Evolutionary conservation across 1,140 invertebrate species (phyloP).

Genomic region (Aricia agestis): DNA sequence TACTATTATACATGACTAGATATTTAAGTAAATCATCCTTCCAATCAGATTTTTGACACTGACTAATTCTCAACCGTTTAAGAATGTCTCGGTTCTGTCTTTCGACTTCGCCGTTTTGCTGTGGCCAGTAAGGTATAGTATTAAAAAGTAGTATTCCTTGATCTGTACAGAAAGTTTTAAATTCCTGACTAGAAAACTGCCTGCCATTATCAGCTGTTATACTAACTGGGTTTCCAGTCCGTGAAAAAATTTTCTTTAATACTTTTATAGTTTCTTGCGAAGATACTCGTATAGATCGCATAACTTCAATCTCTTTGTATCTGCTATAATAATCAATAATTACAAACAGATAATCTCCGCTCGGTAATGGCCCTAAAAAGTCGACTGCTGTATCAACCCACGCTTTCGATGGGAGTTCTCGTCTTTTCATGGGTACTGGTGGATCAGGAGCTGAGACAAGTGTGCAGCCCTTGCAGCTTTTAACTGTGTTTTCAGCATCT

Average conservation of each 20-base stretch:
- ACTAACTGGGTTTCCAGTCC: constrained; percentile 26
- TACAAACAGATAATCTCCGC: constrained; percentile 26
- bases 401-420: constrained; percentile 32
- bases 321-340: constrained; percentile 33
- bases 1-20: constrained; percentile 1
- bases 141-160: not conserved
- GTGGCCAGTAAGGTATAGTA: constrained; percentile 17
- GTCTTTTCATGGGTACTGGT: constrained; percentile 37
- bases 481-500: constrained; percentile 61
- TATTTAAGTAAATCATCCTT: constrained; percentile 6
- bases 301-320: constrained; percentile 37
- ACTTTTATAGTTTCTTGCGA: constrained; percentile 33
- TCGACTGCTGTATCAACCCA: constrained; percentile 43
- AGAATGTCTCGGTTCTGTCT: constrained; percentile 13
- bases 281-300: constrained; percentile 28
- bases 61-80: constrained; percentile 1
- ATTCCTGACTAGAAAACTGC: constrained; percentile 1
- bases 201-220: constrained; percentile 34
- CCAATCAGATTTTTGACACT: constrained; percentile 9
- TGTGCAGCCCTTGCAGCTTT: constrained; percentile 64
- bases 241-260: constrained; percentile 33
- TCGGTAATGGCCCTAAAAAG: constrained; percentile 39
- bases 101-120: constrained; percentile 17
- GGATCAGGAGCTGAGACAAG: constrained; percentile 35
- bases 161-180: constrained; percentile 10